Evolutionary conservation across 2,797 vertebrate species (phyloP), one percentile per base, ranked within the genome.

Genomic region (Chelidonichthys spinosus): DNA sequence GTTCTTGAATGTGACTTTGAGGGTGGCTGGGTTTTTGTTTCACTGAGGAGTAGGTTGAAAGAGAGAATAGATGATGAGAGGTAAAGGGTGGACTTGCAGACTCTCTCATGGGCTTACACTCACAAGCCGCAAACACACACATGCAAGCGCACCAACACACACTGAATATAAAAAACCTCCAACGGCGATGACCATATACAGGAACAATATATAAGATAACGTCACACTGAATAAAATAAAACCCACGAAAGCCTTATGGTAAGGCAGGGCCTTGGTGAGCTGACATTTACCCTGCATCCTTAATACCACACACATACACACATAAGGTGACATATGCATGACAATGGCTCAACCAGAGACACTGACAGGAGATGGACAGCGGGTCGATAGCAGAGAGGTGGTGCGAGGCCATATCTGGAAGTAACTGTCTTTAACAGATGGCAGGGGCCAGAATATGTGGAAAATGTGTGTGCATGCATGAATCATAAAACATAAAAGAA

Each of bases 401-500:
- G 75, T 67, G 49, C 78, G 80, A 78, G 81, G 74, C 69, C 65
- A 82, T 53, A 82, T 86, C 78, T 75, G 71, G 70, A 85, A 72
- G 80, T 35, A 61, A 77, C 80, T 63, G 63, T 73, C 71, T 84
- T 83, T 70, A 86, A 76, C 66, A 68, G 82, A 77, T 80, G 76
- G 84, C 53, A 74, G 79, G 73, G 54, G 44, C 55, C 47, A 79
- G 36, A 44, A 74, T 76, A 75, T 76, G 63, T 71, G 70, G 32
- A 43, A 78, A 78, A 50, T 15, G 25, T 32, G 53, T 54, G 59
- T 52, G 66, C 4, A 6, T 52, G 59, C 36, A 68, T 79, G 72
- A 79, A 64, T 83, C 75, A 81, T 68, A 66, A 86, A 81, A 91
- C 78, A 92, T 89, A 83, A 91, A 90, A 87, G 52, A 78, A 82